Conservation (phyloP, 2,888 invertebrate genomes). For the Lithophane socia region DNA sequence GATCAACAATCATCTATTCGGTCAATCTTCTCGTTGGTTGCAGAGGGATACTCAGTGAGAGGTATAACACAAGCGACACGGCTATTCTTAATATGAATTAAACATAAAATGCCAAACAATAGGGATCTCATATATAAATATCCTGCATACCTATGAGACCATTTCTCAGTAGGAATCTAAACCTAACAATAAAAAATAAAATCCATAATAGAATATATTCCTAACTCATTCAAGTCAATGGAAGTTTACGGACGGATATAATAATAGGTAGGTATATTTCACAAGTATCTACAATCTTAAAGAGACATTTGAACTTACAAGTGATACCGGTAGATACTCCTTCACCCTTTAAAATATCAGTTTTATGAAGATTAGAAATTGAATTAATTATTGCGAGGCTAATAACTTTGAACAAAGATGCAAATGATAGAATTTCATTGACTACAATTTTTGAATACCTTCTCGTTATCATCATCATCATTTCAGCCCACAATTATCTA, state of each 20-base stretch:
- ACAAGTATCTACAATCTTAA: not conserved
- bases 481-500: not conserved
- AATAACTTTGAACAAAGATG: not conserved
- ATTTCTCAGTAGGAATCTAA: not conserved
- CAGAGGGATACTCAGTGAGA: not conserved
- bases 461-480: not conserved
- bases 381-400: not conserved
- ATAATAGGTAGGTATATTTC: not conserved
- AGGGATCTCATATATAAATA: not conserved
- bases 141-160: not conserved
- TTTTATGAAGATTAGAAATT: constrained; percentile 1
- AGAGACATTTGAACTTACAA: constrained; percentile 19
- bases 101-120: not conserved
- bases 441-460: not conserved
- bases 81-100: not conserved
- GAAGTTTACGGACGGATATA: constrained; percentile 15
- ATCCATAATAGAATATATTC: not conserved
- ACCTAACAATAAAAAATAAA: not conserved
- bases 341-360: constrained; percentile 10
- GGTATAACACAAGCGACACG: not conserved
- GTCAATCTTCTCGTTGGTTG: not conserved
- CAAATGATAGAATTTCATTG: not conserved
- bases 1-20: too few relatives aligned
- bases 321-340: constrained; percentile 2
- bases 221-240: not conserved